These are phyloP conservation scores for Gymnothorax javanicus DNA, from an alignment of 2,797 vertebrate species.

Conservation along the genomic window DNA sequence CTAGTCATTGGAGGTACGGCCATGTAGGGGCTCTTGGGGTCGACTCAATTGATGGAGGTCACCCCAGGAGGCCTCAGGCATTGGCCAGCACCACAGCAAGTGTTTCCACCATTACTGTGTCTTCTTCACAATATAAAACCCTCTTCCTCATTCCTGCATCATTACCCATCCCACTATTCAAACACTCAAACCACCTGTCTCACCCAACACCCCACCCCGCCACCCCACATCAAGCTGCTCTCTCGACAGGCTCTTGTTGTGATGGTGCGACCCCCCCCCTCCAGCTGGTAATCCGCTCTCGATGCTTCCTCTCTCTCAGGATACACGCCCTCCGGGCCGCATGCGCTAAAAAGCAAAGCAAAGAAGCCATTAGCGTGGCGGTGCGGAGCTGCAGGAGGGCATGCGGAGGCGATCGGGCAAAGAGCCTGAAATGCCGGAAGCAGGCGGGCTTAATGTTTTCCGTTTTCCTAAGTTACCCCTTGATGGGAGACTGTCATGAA, in stretches of 20 bases:
- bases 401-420: background rate
- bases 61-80: background rate
- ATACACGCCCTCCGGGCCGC: conserved; percentile 1
- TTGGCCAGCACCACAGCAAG: background rate
- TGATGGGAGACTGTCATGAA: background rate
- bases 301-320: background rate
- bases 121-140: background rate
- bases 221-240: background rate
- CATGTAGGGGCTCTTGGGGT: background rate
- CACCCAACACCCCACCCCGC: background rate
- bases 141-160: background rate
- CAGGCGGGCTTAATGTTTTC: background rate
- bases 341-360: background rate
- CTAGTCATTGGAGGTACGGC: background rate
- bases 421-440: background rate
- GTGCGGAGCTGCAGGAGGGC: background rate
- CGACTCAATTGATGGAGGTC: background rate
- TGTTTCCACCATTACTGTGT: background rate
- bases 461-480: background rate
- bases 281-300: conserved; percentile 15
- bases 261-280: background rate
- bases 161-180: background rate
- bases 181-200: background rate
- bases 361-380: conserved; percentile 2
- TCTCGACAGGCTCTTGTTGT: background rate